Conservation (phyloP, 2,888 invertebrate genomes). For the Teleiodes luculella region DNA sequence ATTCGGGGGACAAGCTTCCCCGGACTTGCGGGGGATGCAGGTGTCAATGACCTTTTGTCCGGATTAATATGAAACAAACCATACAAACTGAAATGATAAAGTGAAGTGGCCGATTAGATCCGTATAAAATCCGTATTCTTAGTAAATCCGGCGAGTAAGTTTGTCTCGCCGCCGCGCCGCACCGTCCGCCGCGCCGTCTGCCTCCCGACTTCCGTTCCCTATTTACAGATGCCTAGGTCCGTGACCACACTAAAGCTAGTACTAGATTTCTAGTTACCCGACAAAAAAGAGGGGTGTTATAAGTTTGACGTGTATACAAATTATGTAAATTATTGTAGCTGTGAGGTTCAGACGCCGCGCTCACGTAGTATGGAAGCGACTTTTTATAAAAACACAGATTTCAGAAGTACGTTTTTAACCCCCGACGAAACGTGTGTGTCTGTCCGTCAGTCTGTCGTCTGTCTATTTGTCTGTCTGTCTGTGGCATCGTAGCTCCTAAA, state of each 20-base stretch:
- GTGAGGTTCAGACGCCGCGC: conserved; percentile 43
- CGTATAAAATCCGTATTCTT: neutral
- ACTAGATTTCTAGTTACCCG: neutral
- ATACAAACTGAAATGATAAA: too few species aligned
- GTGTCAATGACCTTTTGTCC: too few species aligned
- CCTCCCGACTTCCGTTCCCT: neutral
- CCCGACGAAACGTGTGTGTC: too few species aligned
- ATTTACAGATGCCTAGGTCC: neutral
- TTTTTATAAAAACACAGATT: conserved; percentile 7
- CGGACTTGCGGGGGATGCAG: too few species aligned
- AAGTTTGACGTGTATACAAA: conserved; percentile 44
- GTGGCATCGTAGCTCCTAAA: too few species aligned
- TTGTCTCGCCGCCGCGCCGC: neutral
- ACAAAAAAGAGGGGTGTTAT: too few species aligned
- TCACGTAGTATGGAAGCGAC: conserved; percentile 27
- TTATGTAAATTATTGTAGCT: conserved; percentile 52
- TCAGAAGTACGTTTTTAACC: too few species aligned
- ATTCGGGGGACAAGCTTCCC: too few species aligned
- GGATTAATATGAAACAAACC: too few species aligned
- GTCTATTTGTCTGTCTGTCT: too few species aligned
- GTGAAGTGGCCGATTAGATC: too few species aligned
- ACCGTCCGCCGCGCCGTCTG: neutral
- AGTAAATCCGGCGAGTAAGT: neutral
- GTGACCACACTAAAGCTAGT: neutral
- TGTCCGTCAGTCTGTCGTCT: too few species aligned